phyloP scores from a whole-genome alignment of 2,797 vertebrate species.

The Morelia viridis region DNA sequence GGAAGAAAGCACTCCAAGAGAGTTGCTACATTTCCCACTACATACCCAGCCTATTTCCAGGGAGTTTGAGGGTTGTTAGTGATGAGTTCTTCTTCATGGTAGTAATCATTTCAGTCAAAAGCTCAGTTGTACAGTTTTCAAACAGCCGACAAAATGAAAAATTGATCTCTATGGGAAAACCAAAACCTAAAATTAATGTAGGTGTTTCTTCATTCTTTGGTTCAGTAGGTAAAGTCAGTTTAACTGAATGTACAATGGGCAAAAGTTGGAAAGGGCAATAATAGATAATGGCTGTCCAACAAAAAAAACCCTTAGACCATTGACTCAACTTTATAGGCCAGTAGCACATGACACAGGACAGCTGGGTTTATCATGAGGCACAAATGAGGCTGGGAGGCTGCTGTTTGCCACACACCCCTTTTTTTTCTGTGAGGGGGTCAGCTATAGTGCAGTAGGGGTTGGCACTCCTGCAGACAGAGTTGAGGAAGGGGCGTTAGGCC shows the following conservation, averaged over 20 bases:
- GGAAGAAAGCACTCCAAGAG: not conserved
- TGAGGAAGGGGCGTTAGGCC: not conserved
- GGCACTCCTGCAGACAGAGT: not conserved
- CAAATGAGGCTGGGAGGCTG: not conserved
- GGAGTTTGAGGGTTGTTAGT: conserved; percentile 82
- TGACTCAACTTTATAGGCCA: not conserved
- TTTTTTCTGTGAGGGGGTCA: not conserved
- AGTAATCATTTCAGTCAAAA: conserved; percentile 79
- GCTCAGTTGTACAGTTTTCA: conserved; percentile 78
- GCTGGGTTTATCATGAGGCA: not conserved
- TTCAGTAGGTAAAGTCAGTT: not conserved
- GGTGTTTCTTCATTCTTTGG: not conserved
- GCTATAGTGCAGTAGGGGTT: not conserved
- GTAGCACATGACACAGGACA: not conserved
- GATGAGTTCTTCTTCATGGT: conserved; percentile 79
- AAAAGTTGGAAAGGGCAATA: not conserved
- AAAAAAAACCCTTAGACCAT: not conserved
- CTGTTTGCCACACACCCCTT: not conserved
- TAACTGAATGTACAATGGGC: not conserved
- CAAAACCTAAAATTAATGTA: not conserved
- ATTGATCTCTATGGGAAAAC: conserved; percentile 77
- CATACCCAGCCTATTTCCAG: conserved; percentile 88
- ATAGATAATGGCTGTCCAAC: not conserved
- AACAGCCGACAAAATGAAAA: conserved; percentile 90
- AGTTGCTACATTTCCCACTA: not conserved